phyloP scores from a whole-genome alignment of 2,888 invertebrate genomes.

The Drosophila austrosaltans region DNA sequence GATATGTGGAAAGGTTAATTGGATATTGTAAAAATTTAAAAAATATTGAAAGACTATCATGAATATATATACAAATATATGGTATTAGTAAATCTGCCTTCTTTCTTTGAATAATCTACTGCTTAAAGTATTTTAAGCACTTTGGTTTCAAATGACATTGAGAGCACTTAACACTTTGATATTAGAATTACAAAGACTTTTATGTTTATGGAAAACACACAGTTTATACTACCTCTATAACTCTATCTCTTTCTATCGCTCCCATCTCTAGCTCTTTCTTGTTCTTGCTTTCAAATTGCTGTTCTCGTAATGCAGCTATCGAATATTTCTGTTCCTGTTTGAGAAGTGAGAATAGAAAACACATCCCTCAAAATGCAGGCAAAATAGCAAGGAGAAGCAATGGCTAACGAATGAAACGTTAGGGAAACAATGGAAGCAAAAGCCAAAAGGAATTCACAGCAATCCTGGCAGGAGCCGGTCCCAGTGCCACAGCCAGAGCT shows the following conservation, averaged over 20 bases:
- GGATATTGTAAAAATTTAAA: too few species aligned
- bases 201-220: background rate
- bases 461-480: conserved; percentile 36
- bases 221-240: background rate
- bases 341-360: conserved; percentile 10
- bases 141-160: background rate
- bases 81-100: too few species aligned
- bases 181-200: conserved; percentile 4
- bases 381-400: conserved; percentile 30
- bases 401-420: conserved; percentile 39
- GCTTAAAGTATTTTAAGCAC: too few species aligned
- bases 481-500: conserved; percentile 20
- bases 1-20: too few species aligned
- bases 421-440: conserved; percentile 62
- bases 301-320: conserved; percentile 9
- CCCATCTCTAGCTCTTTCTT: background rate
- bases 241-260: background rate
- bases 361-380: conserved; percentile 19
- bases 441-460: conserved; percentile 62
- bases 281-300: conserved; percentile 3
- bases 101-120: too few species aligned
- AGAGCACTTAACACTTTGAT: background rate
- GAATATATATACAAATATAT: too few species aligned
- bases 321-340: conserved; percentile 16
- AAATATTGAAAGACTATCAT: too few species aligned